phyloP scores from a whole-genome alignment of 2,888 invertebrate genomes.

The Lithophane socia region DNA sequence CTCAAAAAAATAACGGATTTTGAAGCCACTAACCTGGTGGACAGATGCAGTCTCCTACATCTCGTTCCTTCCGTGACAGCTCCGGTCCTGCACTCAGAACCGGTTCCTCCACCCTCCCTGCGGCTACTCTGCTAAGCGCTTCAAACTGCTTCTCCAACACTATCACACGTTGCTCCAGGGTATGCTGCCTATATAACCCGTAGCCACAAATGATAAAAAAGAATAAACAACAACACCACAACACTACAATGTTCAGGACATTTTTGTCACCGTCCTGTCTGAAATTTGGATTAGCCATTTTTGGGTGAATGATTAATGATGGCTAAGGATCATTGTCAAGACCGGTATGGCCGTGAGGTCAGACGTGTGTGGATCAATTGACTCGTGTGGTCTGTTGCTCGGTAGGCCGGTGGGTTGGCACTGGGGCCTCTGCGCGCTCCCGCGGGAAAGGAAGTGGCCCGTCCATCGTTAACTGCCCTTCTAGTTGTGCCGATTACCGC shows the following conservation, averaged over 20 bases:
- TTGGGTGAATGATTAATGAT: conserved; percentile 61
- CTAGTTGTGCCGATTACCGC: conserved; percentile 87
- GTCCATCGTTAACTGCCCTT: conserved; percentile 88
- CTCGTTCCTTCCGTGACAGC: conserved; percentile 80
- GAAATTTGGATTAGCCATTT: conserved; percentile 79
- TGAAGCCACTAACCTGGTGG: conserved; percentile 82
- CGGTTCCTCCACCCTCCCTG: conserved; percentile 60
- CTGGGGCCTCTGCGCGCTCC: conserved; percentile 74
- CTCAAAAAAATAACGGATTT: neutral
- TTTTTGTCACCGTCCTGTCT: conserved; percentile 76
- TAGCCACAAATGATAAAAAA: conserved; percentile 82
- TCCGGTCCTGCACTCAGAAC: conserved; percentile 66
- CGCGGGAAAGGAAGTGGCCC: conserved; percentile 88
- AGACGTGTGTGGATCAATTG: conserved; percentile 62
- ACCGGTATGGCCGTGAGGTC: conserved; percentile 66
- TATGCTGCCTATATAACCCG: conserved; percentile 83
- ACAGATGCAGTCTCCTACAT: conserved; percentile 85
- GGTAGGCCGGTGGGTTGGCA: conserved; percentile 65
- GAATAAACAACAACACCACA: conserved; percentile 86
- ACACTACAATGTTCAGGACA: conserved; percentile 83
- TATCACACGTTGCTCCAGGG: conserved; percentile 82
- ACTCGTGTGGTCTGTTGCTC: conserved; percentile 63
- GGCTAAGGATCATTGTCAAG: conserved; percentile 71
- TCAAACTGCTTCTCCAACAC: conserved; percentile 79
- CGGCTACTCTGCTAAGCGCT: conserved; percentile 65